Base-by-base conservation (phyloP, 2,888 invertebrate species). In the Ornithoptera priamus region DNA sequence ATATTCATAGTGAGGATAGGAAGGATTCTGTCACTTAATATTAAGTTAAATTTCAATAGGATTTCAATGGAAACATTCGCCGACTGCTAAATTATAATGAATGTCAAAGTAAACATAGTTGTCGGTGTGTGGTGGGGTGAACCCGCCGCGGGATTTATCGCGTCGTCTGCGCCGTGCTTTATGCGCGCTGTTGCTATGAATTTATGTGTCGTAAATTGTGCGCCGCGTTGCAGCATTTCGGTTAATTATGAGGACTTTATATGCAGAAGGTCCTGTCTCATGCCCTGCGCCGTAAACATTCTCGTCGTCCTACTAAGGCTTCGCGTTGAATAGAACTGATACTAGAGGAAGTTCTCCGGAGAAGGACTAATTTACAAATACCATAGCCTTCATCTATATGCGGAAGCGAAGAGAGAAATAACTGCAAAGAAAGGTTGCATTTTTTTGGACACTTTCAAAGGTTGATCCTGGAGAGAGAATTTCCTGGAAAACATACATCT, bases 141-240 rank as follows among this genome's bases (percentile, higher is more conserved):
- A 24, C 60, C 68, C 68, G 20, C 62, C 18, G 7, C 22, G 22
- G 53, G n/a, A 69, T 61, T 69, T 69, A 62, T 59, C 36, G 36
- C n/a, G 22, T 17, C 24, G 59, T 68, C 59, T 64, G 20, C n/a
- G 30, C 42, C 12, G 42, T 69, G 65, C 53, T 61, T 69, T 69
- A 69, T 56, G 65, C 10, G 24, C 56, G 22, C 15, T 66, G 68
- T 65, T 50, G 62, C 39, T 53, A 66, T 59, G 62, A 59, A 70
- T 70, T 70, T 66, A 70, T 70, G 62, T 53, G 59, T 50, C 62
- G 62, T 70, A 66, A 70, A 70, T 69, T 61, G 18, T 36, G 30
- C 62, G 15, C 61, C 8, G 24, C 22, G 66, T 59, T 64, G 59
- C 56, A 53, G 59, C 62, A 46, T 66, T 70, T 70, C 20, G 57